Base-by-base conservation (phyloP, 2,888 invertebrate genomes). In the Microctonus aethiopoides region DNA sequence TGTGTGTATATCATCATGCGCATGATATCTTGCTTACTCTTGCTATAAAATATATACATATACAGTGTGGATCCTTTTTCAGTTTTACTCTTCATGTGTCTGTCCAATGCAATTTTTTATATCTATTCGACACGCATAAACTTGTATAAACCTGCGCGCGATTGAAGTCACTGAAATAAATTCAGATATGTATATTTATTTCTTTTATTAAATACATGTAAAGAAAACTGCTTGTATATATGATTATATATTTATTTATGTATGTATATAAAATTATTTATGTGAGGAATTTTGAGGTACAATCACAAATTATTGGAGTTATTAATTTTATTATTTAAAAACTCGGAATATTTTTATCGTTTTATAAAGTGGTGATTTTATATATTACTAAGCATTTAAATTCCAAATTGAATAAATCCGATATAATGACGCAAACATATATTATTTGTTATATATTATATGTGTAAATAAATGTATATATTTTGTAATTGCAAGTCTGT, bases 161-260 rank as follows among this genome's bases (percentile, higher is more conserved):
- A 74, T 74, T 75, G 76, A 76, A 76, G 72, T 74, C 76, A 71
- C 65, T 39, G 10, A 62, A 36, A 67, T 65, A 41, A 51, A 41
- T 36, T n/a, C n/a, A n/a, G 16, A 16, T 46, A 7, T 46, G 13
- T 13, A 39, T 39, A 39, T n/a, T n/a, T 39, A 39, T n/a, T n/a
- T n/a, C n/a, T n/a, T n/a, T n/a, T n/a, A n/a, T n/a, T n/a, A n/a
- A n/a, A n/a, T n/a, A n/a, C n/a, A n/a, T n/a, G n/a, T n/a, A n/a
- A n/a, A n/a, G n/a, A n/a, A n/a, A n/a, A n/a, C n/a, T n/a, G n/a
- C n/a, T n/a, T n/a, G n/a, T n/a, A n/a, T n/a, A n/a, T n/a, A n/a
- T n/a, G n/a, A n/a, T n/a, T n/a, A n/a, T n/a, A n/a, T n/a, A n/a
- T n/a, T n/a, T n/a, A n/a, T n/a, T n/a, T n/a, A n/a, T n/a, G n/a